Base-by-base conservation (phyloP, 2,888 invertebrate genomes). In the Phorcus lineatus region DNA sequence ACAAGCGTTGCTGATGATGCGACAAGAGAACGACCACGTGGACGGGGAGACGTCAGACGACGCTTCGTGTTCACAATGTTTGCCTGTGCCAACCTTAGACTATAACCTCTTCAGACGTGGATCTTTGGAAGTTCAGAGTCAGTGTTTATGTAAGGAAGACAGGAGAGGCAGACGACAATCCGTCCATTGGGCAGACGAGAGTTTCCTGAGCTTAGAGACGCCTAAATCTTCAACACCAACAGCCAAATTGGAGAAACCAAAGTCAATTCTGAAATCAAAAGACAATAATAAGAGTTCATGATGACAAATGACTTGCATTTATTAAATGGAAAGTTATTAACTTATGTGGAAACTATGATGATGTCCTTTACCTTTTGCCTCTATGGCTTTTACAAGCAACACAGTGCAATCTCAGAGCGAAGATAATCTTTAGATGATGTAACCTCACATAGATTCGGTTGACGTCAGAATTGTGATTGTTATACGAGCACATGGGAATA, bases 101-200 rank as follows among this genome's bases (percentile, higher is more conserved):
- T 19, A 36, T 36, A 40, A 36, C 19, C n/a, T 70, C n/a, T 70
- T 70, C 70, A 36, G 70, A 4, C 17, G 70, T 36, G 40, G 70
- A 40, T 70, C 70, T 40, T 2, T 70, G n/a, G 70, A 70, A 19
- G 17, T 70, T 17, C 70, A 31, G 19, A 36, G 19, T 0, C 28
- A 36, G 70, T 70, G 70, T 36, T 40, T 70, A 19, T 70, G 70
- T 40, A 70, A 70, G 36, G 36, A 70, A 3, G 40, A 36, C n/a
- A n/a, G 36, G 9, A 7, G 13, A n/a, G 7, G 17, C 67, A 28
- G 70, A 70, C 70, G 70, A 31, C 70, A 70, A 19, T 70, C 70
- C 7, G 40, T 70, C 19, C 70, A 40, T 13, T 70, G 70, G 70
- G 70, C 70, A 70, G 70, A 70, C 36, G 70, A 70, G 36, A 70